Evolutionary conservation across 2,888 invertebrate species (phyloP).

Genomic region (Machimus rusticus): DNA sequence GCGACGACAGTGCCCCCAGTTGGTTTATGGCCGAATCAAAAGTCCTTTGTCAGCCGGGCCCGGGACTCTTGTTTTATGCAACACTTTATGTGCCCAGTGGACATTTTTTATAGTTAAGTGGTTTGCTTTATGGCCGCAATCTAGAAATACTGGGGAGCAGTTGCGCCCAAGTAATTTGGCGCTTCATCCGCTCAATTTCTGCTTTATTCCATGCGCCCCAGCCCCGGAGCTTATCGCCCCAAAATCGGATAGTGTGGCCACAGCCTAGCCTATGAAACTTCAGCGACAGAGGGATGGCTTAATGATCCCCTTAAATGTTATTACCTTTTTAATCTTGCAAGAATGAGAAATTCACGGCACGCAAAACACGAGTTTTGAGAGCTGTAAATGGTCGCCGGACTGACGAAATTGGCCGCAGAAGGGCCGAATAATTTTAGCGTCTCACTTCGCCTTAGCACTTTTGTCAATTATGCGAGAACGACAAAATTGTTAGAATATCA

Average conservation of each 20-base stretch:
- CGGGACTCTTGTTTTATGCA: neutral
- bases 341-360: constrained; percentile 6
- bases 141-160: neutral
- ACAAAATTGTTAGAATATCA: neutral
- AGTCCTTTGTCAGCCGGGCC: neutral
- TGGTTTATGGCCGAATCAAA: constrained; percentile 4
- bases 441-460: neutral
- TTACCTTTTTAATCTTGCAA: neutral
- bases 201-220: neutral
- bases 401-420: neutral
- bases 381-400: neutral
- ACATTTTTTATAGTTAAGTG: neutral
- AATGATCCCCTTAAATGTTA: neutral
- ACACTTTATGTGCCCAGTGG: neutral
- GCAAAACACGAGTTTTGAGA: neutral
- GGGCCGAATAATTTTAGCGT: neutral
- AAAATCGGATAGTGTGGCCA: neutral
- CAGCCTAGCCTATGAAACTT: neutral
- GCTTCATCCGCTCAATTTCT: neutral
- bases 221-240: neutral
- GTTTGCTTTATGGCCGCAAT: neutral
- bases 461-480: neutral
- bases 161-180: constrained; percentile 4
- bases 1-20: neutral
- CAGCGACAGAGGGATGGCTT: neutral